A percentile compares a stretch with the other conserved stretches of the same genome.
Evolutionary conservation across 2,113 vertebrate species (phyloP).

Genomic region (Myrmecophaga tridactyla): DNA sequence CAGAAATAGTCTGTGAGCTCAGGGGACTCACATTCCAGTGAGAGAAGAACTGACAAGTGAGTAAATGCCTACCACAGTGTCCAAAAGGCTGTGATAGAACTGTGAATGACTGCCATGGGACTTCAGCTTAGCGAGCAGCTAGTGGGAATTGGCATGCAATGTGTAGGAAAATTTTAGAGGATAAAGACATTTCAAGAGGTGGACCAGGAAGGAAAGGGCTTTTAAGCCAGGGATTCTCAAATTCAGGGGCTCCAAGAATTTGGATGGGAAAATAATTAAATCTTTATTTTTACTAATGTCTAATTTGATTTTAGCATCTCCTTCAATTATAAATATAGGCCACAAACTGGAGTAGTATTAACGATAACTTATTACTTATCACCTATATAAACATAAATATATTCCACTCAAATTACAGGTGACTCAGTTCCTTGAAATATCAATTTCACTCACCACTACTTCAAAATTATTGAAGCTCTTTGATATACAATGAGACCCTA

Average conservation of each 20-base stretch:
- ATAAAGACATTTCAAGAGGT: not conserved
- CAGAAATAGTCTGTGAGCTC: not conserved
- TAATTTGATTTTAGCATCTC: not conserved
- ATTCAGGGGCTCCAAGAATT: not conserved
- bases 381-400: not conserved
- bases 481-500: not conserved
- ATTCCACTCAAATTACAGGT: not conserved
- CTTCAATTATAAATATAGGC: not conserved
- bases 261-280: not conserved
- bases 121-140: not conserved
- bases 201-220: not conserved
- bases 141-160: not conserved
- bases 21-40: not conserved
- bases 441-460: not conserved
- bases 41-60: not conserved
- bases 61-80: not conserved
- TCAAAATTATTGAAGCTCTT: not conserved
- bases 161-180: not conserved
- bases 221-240: not conserved
- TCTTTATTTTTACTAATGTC: constrained; percentile 11
- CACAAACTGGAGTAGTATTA: not conserved
- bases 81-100: not conserved
- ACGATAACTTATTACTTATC: not conserved
- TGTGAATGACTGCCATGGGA: not conserved
- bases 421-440: not conserved